These are phyloP conservation scores for Alouatta palliata DNA, from an alignment of 2,113 vertebrate species.

Conservation along the genomic window DNA sequence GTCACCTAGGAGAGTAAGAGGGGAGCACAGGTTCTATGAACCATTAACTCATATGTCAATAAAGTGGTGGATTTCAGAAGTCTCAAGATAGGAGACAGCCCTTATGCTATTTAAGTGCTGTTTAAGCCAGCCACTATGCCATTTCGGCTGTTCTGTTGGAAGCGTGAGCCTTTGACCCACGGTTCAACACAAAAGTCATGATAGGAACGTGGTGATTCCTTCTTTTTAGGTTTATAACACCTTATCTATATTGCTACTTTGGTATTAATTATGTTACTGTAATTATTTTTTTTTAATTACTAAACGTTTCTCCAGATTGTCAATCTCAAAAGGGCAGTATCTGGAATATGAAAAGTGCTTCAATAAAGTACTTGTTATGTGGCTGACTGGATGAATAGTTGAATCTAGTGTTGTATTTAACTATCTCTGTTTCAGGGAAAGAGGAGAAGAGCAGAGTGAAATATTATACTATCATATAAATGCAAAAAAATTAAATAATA, in stretches of 20 bases:
- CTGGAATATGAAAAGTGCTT: not conserved
- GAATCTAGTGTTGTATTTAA: not conserved
- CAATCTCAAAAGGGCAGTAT: not conserved
- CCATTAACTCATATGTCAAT: not conserved
- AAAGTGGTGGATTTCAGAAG: not conserved
- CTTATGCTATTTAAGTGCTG: too few species aligned
- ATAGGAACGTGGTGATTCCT: not conserved
- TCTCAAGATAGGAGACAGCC: accelerated
- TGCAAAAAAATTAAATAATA: not conserved
- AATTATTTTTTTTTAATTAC: conserved; percentile 47
- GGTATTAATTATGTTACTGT: not conserved
- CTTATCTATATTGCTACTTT: not conserved
- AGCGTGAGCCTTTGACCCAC: not conserved
- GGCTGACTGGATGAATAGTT: not conserved
- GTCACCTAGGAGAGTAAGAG: not conserved
- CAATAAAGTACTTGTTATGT: conserved; percentile 2
- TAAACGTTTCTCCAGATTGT: not conserved
- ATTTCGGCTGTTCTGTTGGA: not conserved
- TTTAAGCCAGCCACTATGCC: accelerated
- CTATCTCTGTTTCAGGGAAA: not conserved
- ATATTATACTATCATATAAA: not conserved
- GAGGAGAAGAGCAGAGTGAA: not conserved
- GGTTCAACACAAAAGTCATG: not conserved
- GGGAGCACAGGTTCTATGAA: not conserved
- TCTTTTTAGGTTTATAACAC: not conserved